These are phyloP conservation scores for Clusia tigrina DNA, from an alignment of 2,888 invertebrate genomes.

Conservation along the genomic window DNA sequence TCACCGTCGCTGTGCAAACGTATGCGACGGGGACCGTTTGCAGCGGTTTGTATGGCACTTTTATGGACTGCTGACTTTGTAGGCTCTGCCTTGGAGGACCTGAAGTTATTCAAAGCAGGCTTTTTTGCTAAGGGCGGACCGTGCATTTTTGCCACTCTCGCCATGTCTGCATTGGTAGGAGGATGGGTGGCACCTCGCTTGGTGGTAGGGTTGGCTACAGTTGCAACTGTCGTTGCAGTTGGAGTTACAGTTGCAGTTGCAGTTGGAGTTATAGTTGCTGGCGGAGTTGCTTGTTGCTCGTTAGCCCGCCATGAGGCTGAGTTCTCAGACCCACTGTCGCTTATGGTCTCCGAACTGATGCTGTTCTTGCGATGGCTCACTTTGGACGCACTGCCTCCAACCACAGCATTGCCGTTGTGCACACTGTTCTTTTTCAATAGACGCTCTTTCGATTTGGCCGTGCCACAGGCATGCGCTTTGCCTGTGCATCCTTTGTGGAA, in stretches of 20 bases:
- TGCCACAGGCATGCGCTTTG: conserved; percentile 77
- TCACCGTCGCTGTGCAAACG: conserved; percentile 39
- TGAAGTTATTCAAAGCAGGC: no score
- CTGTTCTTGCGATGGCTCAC: conserved; percentile 58
- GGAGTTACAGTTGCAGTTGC: conserved; percentile 22
- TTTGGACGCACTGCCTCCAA: conserved; percentile 21
- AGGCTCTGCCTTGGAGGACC: neutral
- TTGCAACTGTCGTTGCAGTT: conserved; percentile 23
- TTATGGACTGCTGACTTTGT: neutral
- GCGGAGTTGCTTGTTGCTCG: neutral
- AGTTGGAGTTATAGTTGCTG: no score
- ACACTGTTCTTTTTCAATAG: conserved; percentile 31
- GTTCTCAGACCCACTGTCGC: conserved; percentile 63
- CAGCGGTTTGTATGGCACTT: neutral
- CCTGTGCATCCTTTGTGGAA: conserved; percentile 78
- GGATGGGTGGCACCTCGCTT: no score
- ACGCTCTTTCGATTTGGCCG: conserved; percentile 51
- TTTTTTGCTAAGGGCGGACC: neutral
- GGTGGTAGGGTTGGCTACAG: conserved; percentile 31
- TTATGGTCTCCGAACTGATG: conserved; percentile 63
- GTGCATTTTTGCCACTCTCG: neutral
- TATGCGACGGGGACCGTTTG: conserved; percentile 22
- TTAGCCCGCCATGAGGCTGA: conserved; percentile 46
- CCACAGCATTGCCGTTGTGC: conserved; percentile 34
- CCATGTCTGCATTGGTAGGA: conserved; percentile 25